These are phyloP conservation scores for Hycleus phaleratus DNA, from an alignment of 1,140 invertebrate genomes.

Conservation along the genomic window DNA sequence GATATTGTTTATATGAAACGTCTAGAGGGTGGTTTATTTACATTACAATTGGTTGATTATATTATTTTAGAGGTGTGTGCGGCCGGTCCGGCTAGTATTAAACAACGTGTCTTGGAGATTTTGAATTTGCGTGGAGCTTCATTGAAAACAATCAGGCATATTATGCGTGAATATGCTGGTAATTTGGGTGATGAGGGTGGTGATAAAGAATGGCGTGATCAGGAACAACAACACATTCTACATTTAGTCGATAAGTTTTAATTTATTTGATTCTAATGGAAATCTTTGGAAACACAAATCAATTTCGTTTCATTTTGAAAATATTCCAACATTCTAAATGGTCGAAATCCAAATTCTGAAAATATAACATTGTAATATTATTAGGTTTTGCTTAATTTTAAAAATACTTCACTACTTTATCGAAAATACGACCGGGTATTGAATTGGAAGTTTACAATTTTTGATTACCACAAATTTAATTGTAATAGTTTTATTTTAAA, in stretches of 20 bases:
- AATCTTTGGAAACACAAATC: no score
- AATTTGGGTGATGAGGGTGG: constrained; percentile 81
- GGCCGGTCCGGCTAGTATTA: constrained; percentile 64
- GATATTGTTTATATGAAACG: constrained; percentile 82
- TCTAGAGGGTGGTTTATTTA: constrained; percentile 89
- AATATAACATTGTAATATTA: no score
- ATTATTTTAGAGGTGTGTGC: constrained; percentile 90
- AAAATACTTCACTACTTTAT: no score
- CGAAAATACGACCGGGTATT: no score
- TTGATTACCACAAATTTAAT: no score
- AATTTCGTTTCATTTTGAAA: no score
- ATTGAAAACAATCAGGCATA: constrained; percentile 87
- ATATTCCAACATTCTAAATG: no score
- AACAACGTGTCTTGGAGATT: constrained; percentile 83
- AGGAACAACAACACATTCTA: constrained; percentile 85
- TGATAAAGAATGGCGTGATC: constrained; percentile 72
- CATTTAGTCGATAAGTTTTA: constrained; percentile 92
- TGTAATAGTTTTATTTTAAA: no score
- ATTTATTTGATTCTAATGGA: constrained; percentile 22
- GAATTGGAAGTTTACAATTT: no score
- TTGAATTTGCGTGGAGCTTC: constrained; percentile 83
- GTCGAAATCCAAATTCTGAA: no score
- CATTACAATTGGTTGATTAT: constrained; percentile 91
- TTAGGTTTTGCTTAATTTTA: no score
- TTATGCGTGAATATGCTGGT: constrained; percentile 94